phyloP scores from a whole-genome alignment of 2,888 invertebrate species.

The Tetranychus truncatus region DNA sequence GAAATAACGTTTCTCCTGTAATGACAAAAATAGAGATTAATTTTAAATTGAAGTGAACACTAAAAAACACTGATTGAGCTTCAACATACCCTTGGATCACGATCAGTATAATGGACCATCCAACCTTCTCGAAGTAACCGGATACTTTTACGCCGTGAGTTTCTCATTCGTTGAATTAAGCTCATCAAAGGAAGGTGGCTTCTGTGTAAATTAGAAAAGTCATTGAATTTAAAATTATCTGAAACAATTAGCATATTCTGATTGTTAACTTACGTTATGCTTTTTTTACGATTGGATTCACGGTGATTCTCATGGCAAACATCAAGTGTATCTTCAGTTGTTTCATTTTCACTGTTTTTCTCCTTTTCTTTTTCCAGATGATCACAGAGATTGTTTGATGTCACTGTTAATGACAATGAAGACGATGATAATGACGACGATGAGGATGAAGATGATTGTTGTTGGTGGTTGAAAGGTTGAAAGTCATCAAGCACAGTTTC shows the following conservation, averaged over 20 bases:
- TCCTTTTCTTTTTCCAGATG: neutral
- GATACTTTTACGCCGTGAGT: conserved; percentile 77
- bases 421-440: neutral
- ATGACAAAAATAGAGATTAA: neutral
- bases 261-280: neutral
- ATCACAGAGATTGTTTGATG: neutral
- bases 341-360: neutral
- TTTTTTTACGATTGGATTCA: neutral
- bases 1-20: conserved; percentile 57
- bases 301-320: neutral
- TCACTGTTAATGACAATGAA: neutral
- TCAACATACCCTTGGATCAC: conserved; percentile 58
- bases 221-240: neutral
- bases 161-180: conserved; percentile 93
- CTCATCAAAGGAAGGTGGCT: conserved; percentile 91
- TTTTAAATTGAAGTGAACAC: neutral
- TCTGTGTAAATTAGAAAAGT: conserved; percentile 15
- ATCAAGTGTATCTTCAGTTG: neutral
- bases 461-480: too few species aligned
- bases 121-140: conserved; percentile 93
- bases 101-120: conserved; percentile 92
- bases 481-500: too few species aligned
- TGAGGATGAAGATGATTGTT: neutral
- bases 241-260: too few species aligned
- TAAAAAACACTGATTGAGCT: conserved; percentile 12